Conservation (phyloP, 2,888 invertebrate species). For the Tiphia femorata region DNA sequence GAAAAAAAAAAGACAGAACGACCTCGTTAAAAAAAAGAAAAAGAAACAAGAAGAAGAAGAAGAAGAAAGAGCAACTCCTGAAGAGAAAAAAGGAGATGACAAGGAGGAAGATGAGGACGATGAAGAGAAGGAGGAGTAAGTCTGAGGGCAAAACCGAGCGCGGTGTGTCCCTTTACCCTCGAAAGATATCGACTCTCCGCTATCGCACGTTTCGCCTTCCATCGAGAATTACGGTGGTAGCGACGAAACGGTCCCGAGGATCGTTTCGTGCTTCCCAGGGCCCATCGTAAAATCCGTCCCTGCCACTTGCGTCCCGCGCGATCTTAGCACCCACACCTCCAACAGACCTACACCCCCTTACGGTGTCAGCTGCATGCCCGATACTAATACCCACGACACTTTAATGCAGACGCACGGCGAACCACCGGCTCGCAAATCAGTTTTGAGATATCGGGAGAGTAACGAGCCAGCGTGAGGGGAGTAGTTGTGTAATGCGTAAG, state of each 20-base stretch:
- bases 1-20: too few relatives aligned
- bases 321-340: not conserved
- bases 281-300: constrained; percentile 32
- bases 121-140: not conserved
- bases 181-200: constrained; percentile 36
- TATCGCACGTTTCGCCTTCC: constrained; percentile 42
- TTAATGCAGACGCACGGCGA: not conserved
- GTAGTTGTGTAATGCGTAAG: too few relatives aligned
- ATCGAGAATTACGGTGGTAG: constrained; percentile 35
- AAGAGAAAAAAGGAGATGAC: not conserved
- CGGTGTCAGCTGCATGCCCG: not conserved
- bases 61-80: not conserved
- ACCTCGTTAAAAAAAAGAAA: too few relatives aligned
- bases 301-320: not conserved
- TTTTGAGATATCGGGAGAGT: not conserved
- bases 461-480: too few relatives aligned
- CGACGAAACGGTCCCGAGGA: constrained; percentile 31
- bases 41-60: not conserved
- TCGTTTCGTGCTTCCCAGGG: constrained; percentile 17
- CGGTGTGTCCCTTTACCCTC: constrained; percentile 12
- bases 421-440: not conserved
- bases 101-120: not conserved
- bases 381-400: not conserved
- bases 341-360: too few relatives aligned
- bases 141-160: not conserved